Conservation (phyloP, 2,888 invertebrate species). For the Marronus borbonicus region DNA sequence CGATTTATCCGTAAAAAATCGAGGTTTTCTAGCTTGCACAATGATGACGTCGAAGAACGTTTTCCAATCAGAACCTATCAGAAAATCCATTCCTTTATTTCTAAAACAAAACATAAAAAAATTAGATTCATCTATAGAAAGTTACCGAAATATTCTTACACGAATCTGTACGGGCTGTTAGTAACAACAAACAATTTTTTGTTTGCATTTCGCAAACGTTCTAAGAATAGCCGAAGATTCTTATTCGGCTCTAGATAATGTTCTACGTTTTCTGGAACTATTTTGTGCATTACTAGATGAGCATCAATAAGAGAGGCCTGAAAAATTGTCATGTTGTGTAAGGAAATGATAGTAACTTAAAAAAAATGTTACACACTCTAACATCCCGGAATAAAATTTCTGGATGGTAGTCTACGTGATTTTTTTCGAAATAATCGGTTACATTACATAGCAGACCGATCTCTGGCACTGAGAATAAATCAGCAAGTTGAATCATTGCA, state of each 20-base stretch:
- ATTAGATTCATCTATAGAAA: too few relatives aligned
- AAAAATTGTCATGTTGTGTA: slow-evolving; percentile 45
- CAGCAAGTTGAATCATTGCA: slow-evolving; percentile 95
- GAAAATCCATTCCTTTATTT: slow-evolving; percentile 91
- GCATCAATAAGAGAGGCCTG: slow-evolving; percentile 91
- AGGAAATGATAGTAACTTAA: not conserved
- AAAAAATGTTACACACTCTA: slow-evolving; percentile 50
- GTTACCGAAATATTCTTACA: slow-evolving; percentile 75
- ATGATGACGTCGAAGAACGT: slow-evolving; percentile 95
- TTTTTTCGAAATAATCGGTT: slow-evolving; percentile 91
- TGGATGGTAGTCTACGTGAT: slow-evolving; percentile 94
- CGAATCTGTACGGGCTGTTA: slow-evolving; percentile 96
- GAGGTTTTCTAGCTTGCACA: slow-evolving; percentile 95
- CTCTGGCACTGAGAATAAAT: slow-evolving; percentile 97
- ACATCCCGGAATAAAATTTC: slow-evolving; percentile 86
- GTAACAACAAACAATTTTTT: slow-evolving; percentile 97
- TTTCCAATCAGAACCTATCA: slow-evolving; percentile 92
- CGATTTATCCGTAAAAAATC: slow-evolving; percentile 94
- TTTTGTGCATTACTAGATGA: slow-evolving; percentile 91
- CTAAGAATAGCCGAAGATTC: slow-evolving; percentile 82
- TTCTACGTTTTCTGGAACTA: slow-evolving; percentile 86
- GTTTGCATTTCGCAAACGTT: slow-evolving; percentile 79
- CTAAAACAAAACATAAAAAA: slow-evolving; percentile 65
- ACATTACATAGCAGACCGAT: slow-evolving; percentile 95
- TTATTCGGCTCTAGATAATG: slow-evolving; percentile 86